These are phyloP conservation scores for Seriola aureovittata DNA, from an alignment of 2,113 vertebrate species.

Conservation along the genomic window DNA sequence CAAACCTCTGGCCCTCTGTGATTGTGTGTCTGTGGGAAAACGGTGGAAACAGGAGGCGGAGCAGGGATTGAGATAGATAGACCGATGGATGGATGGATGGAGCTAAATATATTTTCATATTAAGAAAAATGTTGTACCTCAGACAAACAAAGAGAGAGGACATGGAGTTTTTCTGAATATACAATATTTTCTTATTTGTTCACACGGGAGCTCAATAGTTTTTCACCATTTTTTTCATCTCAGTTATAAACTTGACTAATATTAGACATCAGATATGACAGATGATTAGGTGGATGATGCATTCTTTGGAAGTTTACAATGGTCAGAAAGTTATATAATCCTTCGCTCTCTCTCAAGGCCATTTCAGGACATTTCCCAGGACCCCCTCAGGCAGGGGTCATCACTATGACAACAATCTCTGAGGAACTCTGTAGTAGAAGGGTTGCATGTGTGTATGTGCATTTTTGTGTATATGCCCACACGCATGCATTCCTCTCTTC, in stretches of 20 bases:
- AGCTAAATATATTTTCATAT: slow-evolving; percentile 42
- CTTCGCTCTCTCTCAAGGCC: slow-evolving; percentile 20
- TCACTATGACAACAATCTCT: slow-evolving; percentile 54
- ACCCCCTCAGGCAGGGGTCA: slow-evolving; percentile 65
- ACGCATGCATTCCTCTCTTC: slow-evolving; percentile 26
- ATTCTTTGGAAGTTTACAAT: slow-evolving; percentile 18
- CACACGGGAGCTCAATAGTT: not conserved
- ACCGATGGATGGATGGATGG: slow-evolving; percentile 47
- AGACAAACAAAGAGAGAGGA: not conserved
- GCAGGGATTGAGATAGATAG: slow-evolving; percentile 27
- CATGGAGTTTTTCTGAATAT: slow-evolving; percentile 1
- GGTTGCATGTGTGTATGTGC: not conserved
- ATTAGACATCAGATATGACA: slow-evolving; percentile 13
- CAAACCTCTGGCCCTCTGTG: slow-evolving; percentile 56
- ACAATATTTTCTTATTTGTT: not conserved
- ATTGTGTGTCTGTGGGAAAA: slow-evolving; percentile 58
- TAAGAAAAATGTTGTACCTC: not conserved
- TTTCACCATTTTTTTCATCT: not conserved
- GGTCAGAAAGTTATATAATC: slow-evolving; percentile 37
- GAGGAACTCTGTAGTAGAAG: slow-evolving; percentile 44
- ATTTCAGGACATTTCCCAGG: slow-evolving; percentile 79
- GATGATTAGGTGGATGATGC: slow-evolving; percentile 40
- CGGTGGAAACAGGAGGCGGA: slow-evolving; percentile 33
- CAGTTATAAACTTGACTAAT: not conserved
- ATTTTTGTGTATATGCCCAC: slow-evolving; percentile 6